Conservation (phyloP, 2,113 vertebrate genomes). For the Colaptes auratus region DNA sequence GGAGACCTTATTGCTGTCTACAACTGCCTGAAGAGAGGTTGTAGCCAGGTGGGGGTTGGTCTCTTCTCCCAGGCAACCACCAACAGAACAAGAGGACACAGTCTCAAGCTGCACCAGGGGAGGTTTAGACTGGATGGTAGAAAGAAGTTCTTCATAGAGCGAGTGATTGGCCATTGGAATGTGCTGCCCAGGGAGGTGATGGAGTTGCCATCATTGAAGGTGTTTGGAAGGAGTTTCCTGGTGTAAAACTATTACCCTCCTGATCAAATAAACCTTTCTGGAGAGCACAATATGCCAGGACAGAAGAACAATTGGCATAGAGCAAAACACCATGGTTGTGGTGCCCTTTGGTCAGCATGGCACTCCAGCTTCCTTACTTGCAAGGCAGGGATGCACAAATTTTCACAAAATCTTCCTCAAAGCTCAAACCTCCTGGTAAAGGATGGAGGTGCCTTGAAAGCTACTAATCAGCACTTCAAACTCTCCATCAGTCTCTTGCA, state of each 20-base stretch:
- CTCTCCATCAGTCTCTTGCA: background rate
- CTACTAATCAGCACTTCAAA: background rate
- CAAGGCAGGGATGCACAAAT: background rate
- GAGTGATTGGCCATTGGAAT: too few relatives aligned
- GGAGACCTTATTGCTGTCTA: too few relatives aligned
- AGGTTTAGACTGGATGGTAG: too few relatives aligned
- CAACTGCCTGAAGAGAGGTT: too few relatives aligned
- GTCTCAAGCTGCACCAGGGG: too few relatives aligned
- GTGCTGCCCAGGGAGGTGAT: too few relatives aligned
- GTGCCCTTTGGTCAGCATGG: fast-evolving
- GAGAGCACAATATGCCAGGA: background rate
- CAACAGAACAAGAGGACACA: too few relatives aligned
- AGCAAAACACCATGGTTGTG: background rate
- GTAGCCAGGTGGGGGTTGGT: too few relatives aligned
- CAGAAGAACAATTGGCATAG: background rate
- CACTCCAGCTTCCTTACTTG: background rate
- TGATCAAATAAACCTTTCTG: background rate
- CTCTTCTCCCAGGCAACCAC: too few relatives aligned
- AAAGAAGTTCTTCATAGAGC: too few relatives aligned
- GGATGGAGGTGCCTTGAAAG: background rate
- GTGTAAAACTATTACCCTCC: background rate
- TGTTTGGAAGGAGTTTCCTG: background rate
- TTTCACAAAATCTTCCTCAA: background rate
- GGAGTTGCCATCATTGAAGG: too few relatives aligned
- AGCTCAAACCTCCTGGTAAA: background rate